phyloP scores from a whole-genome alignment of 2,888 invertebrate species.

The Anthrax anthrax region DNA sequence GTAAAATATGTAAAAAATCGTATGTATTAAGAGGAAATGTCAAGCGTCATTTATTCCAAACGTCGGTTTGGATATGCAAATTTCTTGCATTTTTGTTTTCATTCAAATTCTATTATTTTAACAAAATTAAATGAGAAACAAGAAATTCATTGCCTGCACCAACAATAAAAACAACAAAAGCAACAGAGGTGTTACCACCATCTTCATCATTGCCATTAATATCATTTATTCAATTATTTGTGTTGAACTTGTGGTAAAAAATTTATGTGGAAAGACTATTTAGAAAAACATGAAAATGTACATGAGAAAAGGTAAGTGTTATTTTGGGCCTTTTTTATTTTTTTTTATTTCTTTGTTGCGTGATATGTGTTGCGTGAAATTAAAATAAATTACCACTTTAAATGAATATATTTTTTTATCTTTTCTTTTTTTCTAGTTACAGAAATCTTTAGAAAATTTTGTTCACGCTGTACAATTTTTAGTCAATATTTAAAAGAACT shows the following conservation, averaged over 20 bases:
- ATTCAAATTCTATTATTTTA: too few relatives aligned
- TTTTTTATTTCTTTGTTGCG: too few relatives aligned
- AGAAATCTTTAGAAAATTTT: background rate
- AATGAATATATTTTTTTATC: too few relatives aligned
- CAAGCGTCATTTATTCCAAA: background rate
- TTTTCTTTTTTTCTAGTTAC: background rate
- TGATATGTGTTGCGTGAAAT: too few relatives aligned
- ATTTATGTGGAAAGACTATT: background rate
- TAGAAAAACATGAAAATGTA: background rate
- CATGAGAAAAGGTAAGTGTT: background rate
- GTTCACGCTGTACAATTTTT: background rate
- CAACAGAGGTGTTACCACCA: too few relatives aligned
- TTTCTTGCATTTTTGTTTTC: too few relatives aligned
- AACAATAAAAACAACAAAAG: background rate
- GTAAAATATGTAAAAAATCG: background rate
- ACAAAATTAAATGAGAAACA: too few relatives aligned
- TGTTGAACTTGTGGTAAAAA: background rate
- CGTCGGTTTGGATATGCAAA: too few relatives aligned
- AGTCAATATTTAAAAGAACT: background rate
- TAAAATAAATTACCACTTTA: too few relatives aligned
- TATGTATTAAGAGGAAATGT: background rate
- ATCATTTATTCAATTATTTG: background rate
- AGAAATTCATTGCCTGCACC: background rate
- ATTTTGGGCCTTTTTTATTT: too few relatives aligned
- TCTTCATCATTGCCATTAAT: too few relatives aligned